phyloP scores from a whole-genome alignment of 2,113 vertebrate genomes.

The Platanista minor region DNA sequence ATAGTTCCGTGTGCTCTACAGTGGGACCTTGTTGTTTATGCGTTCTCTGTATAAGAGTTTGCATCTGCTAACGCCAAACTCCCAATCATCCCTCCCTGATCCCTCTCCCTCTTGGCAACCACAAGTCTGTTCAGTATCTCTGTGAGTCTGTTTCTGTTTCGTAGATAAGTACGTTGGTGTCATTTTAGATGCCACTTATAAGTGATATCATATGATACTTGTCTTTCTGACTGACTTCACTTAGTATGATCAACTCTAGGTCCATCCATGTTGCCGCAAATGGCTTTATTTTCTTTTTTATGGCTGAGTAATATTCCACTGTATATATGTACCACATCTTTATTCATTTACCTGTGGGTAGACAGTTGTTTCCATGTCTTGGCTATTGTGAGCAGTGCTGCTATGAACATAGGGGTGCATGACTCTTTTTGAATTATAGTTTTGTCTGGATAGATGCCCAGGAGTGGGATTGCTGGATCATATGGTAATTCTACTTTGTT shows the following conservation, averaged over 20 bases:
- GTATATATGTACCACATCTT: neutral
- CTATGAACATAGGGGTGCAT: neutral
- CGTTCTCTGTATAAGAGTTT: neutral
- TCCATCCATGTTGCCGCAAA: neutral
- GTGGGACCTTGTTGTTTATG: neutral
- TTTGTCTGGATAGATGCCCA: neutral
- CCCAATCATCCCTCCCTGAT: neutral
- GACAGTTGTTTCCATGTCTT: neutral
- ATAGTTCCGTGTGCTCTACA: neutral
- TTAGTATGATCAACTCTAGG: neutral
- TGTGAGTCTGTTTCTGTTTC: neutral
- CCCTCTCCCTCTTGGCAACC: neutral
- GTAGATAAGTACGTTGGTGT: neutral
- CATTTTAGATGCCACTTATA: neutral
- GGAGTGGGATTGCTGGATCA: neutral
- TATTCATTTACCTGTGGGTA: neutral
- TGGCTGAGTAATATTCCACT: neutral
- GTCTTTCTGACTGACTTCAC: neutral
- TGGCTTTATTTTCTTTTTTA: rapidly evolving
- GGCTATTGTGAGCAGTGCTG: neutral
- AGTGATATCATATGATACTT: too few species aligned
- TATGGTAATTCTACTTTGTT: neutral
- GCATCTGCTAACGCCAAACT: neutral
- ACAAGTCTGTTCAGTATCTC: neutral
- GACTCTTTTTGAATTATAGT: neutral